These are phyloP conservation scores for Scelioninae gen. 1 DNA, from an alignment of 2,888 invertebrate genomes.

Conservation along the genomic window DNA sequence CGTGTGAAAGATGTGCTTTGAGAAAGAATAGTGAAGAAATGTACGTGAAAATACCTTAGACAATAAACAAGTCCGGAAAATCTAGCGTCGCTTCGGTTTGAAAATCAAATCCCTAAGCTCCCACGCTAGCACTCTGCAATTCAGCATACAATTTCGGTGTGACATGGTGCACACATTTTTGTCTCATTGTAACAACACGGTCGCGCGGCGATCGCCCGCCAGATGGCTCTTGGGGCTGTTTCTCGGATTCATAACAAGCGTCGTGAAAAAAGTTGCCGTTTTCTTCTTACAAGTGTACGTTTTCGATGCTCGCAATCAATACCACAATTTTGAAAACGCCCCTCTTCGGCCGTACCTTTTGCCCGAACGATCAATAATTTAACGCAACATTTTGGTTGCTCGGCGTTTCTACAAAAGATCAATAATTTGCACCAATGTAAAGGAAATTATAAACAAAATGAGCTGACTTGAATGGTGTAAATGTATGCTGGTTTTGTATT, in stretches of 20 bases:
- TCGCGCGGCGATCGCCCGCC: slow-evolving; percentile 37
- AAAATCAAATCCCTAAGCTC: slow-evolving; percentile 39
- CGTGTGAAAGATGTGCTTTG: too few species aligned
- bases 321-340: neutral
- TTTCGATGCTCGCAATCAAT: slow-evolving; percentile 48
- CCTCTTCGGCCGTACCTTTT: too few species aligned
- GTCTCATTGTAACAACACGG: slow-evolving; percentile 31
- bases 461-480: too few species aligned
- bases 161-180: slow-evolving; percentile 51
- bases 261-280: slow-evolving; percentile 34
- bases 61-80: neutral
- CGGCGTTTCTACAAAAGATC: neutral
- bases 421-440: neutral
- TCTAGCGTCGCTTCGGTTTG: neutral
- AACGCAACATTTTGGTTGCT: too few species aligned
- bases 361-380: too few species aligned
- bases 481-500: too few species aligned
- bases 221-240: slow-evolving; percentile 56
- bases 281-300: slow-evolving; percentile 24
- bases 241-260: slow-evolving; percentile 54
- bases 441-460: too few species aligned
- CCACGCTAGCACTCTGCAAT: neutral
- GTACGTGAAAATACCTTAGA: neutral
- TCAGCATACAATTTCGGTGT: neutral
- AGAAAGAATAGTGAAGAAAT: too few species aligned